Percentiles rank a stretch among this genome's conserved stretches.
These are phyloP conservation scores for Centruroides vittatus DNA, from an alignment of 1,140 invertebrate species.

Conservation along the genomic window DNA sequence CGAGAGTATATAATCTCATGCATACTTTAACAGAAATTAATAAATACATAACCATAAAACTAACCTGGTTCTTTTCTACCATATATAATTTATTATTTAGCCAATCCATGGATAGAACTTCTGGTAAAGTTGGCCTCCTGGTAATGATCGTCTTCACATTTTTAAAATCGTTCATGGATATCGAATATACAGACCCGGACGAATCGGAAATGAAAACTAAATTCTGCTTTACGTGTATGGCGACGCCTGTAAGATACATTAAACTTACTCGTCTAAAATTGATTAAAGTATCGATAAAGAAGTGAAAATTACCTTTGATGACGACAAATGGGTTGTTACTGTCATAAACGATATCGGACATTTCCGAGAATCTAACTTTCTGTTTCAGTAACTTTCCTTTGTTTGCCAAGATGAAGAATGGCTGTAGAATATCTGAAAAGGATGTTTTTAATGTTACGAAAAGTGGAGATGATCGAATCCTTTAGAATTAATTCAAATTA, in stretches of 20 bases:
- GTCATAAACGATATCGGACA: constrained; percentile 41
- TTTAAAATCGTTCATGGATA: constrained; percentile 12
- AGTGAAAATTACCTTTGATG: constrained; percentile 20
- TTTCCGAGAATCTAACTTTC: constrained; percentile 47
- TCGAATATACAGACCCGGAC: constrained; percentile 19
- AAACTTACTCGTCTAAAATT: no score
- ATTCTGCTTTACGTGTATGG: constrained; percentile 50
- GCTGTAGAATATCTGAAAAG: constrained; percentile 33
- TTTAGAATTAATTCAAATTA: no score
- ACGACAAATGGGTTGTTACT: constrained; percentile 5
- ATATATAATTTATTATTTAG: constrained; percentile 49
- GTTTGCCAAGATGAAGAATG: constrained; percentile 53
- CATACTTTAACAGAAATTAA: no score
- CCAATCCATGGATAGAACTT: constrained; percentile 68
- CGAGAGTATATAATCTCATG: no score
- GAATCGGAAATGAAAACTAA: constrained; percentile 60
- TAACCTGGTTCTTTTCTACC: no score
- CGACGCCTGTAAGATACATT: constrained; percentile 41
- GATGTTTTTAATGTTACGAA: no score
- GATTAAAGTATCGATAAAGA: no score
- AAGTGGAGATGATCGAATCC: no score
- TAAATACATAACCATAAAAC: no score
- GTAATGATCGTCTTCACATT: constrained; percentile 34
- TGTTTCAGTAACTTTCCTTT: constrained; percentile 50
- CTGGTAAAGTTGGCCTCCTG: constrained; percentile 39